These are phyloP conservation scores for Leistus spinibarbis DNA, from an alignment of 2,888 invertebrate genomes.

Conservation along the genomic window DNA sequence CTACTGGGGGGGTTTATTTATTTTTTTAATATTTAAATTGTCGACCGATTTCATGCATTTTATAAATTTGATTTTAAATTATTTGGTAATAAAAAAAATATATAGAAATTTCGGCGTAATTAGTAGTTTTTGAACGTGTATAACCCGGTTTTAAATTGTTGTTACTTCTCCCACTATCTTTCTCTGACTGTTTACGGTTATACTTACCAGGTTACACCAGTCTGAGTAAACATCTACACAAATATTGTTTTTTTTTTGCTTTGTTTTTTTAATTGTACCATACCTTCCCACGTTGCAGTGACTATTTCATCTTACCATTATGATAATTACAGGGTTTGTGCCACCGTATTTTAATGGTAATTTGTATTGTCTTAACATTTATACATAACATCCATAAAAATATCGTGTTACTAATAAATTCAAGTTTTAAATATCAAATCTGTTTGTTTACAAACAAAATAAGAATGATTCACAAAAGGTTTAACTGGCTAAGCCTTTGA, in stretches of 20 bases:
- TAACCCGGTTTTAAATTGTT: neutral
- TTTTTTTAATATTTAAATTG: conserved; percentile 18
- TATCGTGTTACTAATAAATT: too few species aligned
- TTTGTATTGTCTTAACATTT: too few species aligned
- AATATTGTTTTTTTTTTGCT: conserved; percentile 36
- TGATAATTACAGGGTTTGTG: neutral
- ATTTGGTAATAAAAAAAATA: neutral
- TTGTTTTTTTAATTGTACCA: conserved; percentile 42
- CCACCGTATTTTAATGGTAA: too few species aligned
- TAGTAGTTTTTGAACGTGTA: too few species aligned
- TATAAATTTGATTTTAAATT: conserved; percentile 16
- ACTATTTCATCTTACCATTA: conserved; percentile 19
- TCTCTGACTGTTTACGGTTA: conserved; percentile 34
- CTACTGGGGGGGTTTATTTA: neutral
- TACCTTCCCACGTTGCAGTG: conserved; percentile 47
- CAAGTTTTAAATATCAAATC: too few species aligned
- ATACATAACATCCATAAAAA: too few species aligned
- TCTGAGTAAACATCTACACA: conserved; percentile 44
- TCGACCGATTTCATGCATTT: conserved; percentile 39
- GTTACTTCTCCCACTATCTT: conserved; percentile 6
- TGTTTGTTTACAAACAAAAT: too few species aligned
- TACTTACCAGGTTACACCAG: conserved; percentile 48
- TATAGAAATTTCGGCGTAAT: neutral
- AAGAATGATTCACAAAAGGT: too few species aligned
- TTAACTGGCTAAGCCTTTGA: too few species aligned